These are phyloP conservation scores for Anguilla pacifica DNA, from an alignment of 2,797 vertebrate genomes.

Conservation along the genomic window DNA sequence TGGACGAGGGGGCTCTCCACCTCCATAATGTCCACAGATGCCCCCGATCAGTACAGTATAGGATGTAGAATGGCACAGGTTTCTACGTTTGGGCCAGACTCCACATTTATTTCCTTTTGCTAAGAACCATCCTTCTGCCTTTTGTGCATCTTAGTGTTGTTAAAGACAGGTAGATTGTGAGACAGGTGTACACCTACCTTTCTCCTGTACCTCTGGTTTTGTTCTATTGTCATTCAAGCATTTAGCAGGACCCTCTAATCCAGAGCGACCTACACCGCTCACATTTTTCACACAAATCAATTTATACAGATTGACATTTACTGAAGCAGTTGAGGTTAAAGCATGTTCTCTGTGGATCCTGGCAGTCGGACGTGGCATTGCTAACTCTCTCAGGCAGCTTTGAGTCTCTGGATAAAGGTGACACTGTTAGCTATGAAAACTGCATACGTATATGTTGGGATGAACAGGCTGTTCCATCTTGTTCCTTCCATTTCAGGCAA, in stretches of 20 bases:
- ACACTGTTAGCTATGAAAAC: neutral
- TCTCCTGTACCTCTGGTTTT: neutral
- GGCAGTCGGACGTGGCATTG: neutral
- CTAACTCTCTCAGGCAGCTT: neutral
- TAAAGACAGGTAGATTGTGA: neutral
- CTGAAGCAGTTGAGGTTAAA: neutral
- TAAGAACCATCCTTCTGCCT: neutral
- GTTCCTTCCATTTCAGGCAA: neutral
- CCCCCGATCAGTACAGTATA: neutral
- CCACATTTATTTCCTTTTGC: neutral
- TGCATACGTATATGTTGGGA: neutral
- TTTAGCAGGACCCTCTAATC: neutral
- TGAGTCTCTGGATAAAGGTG: neutral
- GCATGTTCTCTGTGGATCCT: neutral
- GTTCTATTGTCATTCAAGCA: neutral
- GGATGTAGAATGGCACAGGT: neutral
- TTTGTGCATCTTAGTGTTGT: neutral
- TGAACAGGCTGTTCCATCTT: neutral
- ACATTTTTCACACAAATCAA: neutral
- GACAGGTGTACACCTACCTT: neutral
- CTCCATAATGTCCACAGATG: neutral
- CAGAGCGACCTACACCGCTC: too few species aligned
- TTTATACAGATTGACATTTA: neutral
- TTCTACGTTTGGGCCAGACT: neutral
- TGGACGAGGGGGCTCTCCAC: neutral